Conservation (phyloP, 2,888 invertebrate species). For the Gastracanthus pulcherrimus region DNA sequence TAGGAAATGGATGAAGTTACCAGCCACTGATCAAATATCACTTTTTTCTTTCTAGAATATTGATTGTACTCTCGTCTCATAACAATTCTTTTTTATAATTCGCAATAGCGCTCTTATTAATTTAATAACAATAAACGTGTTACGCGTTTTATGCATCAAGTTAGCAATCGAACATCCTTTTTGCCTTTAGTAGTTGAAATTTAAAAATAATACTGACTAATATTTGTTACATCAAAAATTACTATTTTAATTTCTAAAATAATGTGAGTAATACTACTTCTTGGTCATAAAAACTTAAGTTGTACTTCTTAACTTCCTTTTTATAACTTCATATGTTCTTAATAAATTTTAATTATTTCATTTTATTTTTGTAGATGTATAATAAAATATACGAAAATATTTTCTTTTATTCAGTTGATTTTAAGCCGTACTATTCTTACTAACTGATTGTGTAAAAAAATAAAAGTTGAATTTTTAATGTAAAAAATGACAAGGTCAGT, state of each 20-base stretch:
- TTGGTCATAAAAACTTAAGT: too few relatives aligned
- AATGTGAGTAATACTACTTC: too few relatives aligned
- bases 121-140: slow-evolving; percentile 1
- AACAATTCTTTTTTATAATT: not conserved
- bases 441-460: too few relatives aligned
- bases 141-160: not conserved
- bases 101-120: slow-evolving; percentile 3
- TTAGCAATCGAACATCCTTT: not conserved
- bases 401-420: too few relatives aligned
- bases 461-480: too few relatives aligned
- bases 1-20: not conserved
- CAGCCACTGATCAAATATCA: slow-evolving; percentile 15
- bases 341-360: too few relatives aligned
- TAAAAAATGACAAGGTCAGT: too few relatives aligned
- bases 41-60: not conserved
- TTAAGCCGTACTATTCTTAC: too few relatives aligned
- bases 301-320: too few relatives aligned
- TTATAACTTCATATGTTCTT: too few relatives aligned
- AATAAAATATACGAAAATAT: too few relatives aligned
- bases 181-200: not conserved
- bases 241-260: slow-evolving; percentile 4
- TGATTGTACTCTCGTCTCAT: slow-evolving; percentile 5
- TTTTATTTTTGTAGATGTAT: too few relatives aligned
- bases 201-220: not conserved
- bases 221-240: not conserved